Evolutionary conservation across 2,888 invertebrate species (phyloP), one percentile per base, ranked within the genome.

Genomic region (Gnatocerus cornutus): DNA sequence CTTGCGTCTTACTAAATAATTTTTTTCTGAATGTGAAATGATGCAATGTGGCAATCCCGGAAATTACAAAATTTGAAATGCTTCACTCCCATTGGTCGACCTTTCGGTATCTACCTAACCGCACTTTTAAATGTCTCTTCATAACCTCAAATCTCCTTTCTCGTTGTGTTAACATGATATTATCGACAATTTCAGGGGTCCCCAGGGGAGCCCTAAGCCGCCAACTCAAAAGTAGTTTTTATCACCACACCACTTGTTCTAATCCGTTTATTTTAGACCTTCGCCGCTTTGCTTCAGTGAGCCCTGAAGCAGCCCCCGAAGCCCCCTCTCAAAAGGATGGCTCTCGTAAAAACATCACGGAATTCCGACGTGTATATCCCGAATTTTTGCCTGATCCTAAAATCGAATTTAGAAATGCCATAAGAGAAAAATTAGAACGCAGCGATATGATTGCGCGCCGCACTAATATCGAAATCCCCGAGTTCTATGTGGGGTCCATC

Each of bases 401-500:
- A 76, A 86, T 91, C 0, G 86, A 90, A 79, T 91, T 90, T 86
- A 88, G 98, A 68, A 96, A 99, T 85, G 81, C 86, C 7, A 84
- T 97, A 0, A 87, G 93, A 63, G 99, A 99, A 83, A 94, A 92
- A 82, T 84, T 99, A 10, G 98, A 99, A 82, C 88, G 99, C 69
- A 86, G 87, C 71, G 99, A 99, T 83, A 99, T 99, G 99, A 82
- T 99, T 29, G 90, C 91, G 68, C 88, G 99, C 67, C 88, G 98
- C 76, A 86, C 85, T 56, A 88, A 92, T 71, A 88, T 99, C 72
- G 93, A 95, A 81, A 93, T 99, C 73, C 99, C 99, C 0, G 98
- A 99, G 84, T 99, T 99, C 87, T 99, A 98, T 88, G 98, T 98
- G 79, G 99, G 98, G 9, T 94, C 95, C 27, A 91, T 98, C 69